Conservation (phyloP, 2,113 vertebrate genomes). For the Leptobrachium ailaonicum region DNA sequence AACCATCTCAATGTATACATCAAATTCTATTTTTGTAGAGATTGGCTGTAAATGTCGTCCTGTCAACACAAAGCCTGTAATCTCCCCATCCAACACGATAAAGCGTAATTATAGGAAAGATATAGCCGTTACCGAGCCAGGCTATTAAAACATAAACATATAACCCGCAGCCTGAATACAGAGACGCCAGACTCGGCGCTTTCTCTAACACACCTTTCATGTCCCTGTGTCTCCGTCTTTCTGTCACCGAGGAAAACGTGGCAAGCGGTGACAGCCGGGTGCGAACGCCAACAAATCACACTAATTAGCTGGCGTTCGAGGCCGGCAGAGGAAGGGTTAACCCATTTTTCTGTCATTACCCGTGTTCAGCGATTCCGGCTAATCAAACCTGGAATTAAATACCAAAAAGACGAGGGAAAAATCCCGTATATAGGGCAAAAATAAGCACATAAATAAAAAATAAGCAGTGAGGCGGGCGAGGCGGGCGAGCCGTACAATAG, state of each 20-base stretch:
- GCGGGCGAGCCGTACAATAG: constrained; percentile 6
- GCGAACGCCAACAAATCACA: background rate
- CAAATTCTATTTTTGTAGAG: too few species aligned
- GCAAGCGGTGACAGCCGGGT: background rate
- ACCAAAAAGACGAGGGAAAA: background rate
- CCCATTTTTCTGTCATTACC: background rate
- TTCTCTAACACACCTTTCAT: constrained; percentile 4
- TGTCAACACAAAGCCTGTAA: background rate
- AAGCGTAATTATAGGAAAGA: too few species aligned
- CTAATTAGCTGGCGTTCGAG: background rate
- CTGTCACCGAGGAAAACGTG: background rate
- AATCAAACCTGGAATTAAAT: background rate
- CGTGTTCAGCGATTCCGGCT: background rate
- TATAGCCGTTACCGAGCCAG: background rate
- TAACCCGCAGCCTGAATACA: background rate
- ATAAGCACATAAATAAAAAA: constrained; percentile 22
- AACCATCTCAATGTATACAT: too few species aligned
- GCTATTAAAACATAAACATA: background rate
- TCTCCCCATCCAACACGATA: background rate
- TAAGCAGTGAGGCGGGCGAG: background rate
- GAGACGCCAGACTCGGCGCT: background rate
- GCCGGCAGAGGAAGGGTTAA: background rate
- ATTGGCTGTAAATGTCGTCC: too few species aligned
- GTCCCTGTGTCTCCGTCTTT: background rate
- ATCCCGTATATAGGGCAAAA: background rate